phyloP scores from a whole-genome alignment of 2,113 vertebrate genomes.

The Saccopteryx bilineata region DNA sequence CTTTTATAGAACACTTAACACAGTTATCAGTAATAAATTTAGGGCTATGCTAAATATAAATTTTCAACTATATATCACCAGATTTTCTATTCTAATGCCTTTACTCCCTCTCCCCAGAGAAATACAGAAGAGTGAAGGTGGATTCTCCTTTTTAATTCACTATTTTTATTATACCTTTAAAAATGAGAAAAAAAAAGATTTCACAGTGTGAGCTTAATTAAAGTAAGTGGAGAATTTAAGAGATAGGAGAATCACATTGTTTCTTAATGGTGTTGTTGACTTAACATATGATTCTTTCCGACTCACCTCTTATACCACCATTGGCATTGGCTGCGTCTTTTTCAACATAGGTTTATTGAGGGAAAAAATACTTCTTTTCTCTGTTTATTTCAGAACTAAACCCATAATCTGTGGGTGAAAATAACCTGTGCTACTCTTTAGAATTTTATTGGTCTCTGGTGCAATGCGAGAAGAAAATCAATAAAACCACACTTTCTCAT shows the following conservation, averaged over 20 bases:
- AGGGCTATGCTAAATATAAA: background rate
- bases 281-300: conserved; percentile 34
- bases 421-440: conserved; percentile 36
- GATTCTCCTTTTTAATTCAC: background rate
- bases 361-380: background rate
- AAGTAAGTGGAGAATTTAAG: conserved; percentile 65
- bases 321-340: background rate
- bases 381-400: conserved; percentile 66
- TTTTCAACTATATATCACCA: conserved; percentile 38
- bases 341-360: conserved; percentile 60
- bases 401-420: background rate
- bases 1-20: conserved; percentile 77
- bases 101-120: accelerated
- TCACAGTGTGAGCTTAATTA: conserved; percentile 71
- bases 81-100: background rate
- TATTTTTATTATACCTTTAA: conserved; percentile 21
- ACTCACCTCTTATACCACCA: background rate
- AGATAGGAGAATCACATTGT: conserved; percentile 37
- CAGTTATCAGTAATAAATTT: conserved; percentile 52
- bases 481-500: conserved; percentile 24
- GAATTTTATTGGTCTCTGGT: conserved; percentile 38
- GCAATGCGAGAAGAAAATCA: background rate
- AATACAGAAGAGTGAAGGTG: background rate
- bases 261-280: conserved; percentile 59
- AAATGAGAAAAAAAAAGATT: conserved; percentile 29